phyloP scores from a whole-genome alignment of 2,113 vertebrate genomes.

The Eurypyga helias region DNA sequence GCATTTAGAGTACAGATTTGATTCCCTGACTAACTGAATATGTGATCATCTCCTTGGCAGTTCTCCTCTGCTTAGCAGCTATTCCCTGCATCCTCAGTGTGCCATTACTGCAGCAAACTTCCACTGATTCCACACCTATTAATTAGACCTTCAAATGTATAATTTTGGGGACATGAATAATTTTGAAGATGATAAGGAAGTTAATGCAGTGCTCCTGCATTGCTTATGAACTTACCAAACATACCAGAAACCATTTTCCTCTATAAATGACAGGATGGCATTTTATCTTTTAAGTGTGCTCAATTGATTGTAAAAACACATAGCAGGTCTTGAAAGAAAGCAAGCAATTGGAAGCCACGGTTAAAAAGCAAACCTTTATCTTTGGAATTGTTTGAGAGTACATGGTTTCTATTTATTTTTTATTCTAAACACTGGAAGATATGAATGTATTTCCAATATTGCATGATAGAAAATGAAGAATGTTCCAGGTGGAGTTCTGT shows the following conservation, averaged over 20 bases:
- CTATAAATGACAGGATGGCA: background rate
- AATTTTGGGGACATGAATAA: slow-evolving; percentile 4
- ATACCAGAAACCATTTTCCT: background rate
- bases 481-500: background rate
- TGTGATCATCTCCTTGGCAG: background rate
- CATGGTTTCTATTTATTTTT: background rate
- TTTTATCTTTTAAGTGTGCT: background rate
- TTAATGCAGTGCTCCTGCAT: background rate
- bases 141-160: slow-evolving; percentile 10
- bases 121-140: background rate
- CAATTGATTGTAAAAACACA: background rate
- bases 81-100: background rate
- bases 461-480: background rate
- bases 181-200: background rate
- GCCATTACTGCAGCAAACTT: background rate
- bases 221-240: background rate
- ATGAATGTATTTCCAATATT: background rate
- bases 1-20: background rate
- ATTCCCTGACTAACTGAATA: background rate
- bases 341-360: background rate
- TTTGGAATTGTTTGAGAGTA: background rate
- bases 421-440: background rate
- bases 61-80: background rate
- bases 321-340: background rate
- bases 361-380: background rate